Conservation (phyloP, 1,140 invertebrate genomes). For the Camponotus pennsylvanicus region DNA sequence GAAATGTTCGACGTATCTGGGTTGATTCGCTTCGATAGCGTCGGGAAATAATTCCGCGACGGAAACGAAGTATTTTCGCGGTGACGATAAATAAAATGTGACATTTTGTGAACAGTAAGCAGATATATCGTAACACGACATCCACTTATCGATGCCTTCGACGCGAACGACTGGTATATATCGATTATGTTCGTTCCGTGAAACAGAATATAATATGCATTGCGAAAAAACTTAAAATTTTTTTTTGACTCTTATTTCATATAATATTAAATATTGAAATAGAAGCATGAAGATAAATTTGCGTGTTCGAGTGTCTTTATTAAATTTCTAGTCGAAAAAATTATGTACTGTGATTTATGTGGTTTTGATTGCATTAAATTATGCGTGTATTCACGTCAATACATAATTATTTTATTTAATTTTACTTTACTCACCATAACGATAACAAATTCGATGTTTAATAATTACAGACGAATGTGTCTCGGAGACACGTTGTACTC, state of each 20-base stretch:
- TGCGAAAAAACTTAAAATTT: constrained; percentile 11
- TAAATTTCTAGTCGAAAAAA: background rate
- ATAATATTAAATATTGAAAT: background rate
- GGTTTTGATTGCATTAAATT: constrained; percentile 8
- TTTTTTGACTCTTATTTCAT: background rate
- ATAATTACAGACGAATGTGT: constrained; percentile 57
- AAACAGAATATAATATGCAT: constrained; percentile 6
- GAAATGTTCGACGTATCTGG: constrained; percentile 12
- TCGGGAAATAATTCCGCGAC: background rate
- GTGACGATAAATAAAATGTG: background rate
- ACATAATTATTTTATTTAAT: constrained; percentile 12
- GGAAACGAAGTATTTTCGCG: constrained; percentile 1
- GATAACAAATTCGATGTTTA: constrained; percentile 62
- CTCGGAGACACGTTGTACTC: constrained; percentile 57
- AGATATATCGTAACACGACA: constrained; percentile 19
- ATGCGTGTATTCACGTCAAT: background rate
- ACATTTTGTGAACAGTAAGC: constrained; percentile 6
- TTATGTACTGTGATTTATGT: background rate
- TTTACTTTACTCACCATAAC: constrained; percentile 71
- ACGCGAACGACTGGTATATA: constrained; percentile 56
- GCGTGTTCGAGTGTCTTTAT: background rate
- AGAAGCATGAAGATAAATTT: background rate
- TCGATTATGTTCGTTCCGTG: constrained; percentile 61
- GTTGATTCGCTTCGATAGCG: constrained; percentile 22
- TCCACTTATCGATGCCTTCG: constrained; percentile 37